phyloP scores from a whole-genome alignment of 2,797 vertebrate species.

The Champsocephalus gunnari region DNA sequence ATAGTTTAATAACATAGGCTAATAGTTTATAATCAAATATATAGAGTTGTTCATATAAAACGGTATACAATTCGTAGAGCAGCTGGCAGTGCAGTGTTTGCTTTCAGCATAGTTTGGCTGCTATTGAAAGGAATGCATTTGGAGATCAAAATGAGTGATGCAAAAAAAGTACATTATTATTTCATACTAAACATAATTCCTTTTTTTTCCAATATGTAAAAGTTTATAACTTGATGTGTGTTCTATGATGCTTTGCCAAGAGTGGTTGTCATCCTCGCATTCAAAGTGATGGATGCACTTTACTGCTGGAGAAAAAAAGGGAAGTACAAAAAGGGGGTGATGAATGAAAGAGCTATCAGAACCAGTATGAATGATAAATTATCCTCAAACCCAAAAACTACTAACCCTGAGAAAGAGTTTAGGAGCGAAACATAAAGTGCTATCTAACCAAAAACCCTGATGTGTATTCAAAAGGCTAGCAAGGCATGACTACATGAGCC shows the following conservation, averaged over 20 bases:
- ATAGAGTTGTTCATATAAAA: background rate
- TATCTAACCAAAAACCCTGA: background rate
- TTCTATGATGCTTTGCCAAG: constrained; percentile 8
- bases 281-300: constrained; percentile 38
- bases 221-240: constrained; percentile 7
- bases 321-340: constrained; percentile 13
- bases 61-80: background rate
- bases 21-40: background rate
- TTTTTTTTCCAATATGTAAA: constrained; percentile 1
- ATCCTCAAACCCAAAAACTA: background rate
- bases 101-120: background rate
- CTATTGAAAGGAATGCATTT: background rate
- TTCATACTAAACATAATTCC: constrained; percentile 1
- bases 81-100: background rate
- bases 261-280: constrained; percentile 10
- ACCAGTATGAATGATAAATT: constrained; percentile 19
- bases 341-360: constrained; percentile 4
- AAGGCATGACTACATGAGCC: background rate
- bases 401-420: background rate
- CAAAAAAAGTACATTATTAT: background rate
- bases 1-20: background rate
- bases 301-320: background rate
- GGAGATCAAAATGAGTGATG: background rate
- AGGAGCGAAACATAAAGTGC: background rate
- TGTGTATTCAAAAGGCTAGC: constrained; percentile 23